Evolutionary conservation across 2,113 vertebrate genomes (phyloP).

Genomic region (Ameiurus melas): DNA sequence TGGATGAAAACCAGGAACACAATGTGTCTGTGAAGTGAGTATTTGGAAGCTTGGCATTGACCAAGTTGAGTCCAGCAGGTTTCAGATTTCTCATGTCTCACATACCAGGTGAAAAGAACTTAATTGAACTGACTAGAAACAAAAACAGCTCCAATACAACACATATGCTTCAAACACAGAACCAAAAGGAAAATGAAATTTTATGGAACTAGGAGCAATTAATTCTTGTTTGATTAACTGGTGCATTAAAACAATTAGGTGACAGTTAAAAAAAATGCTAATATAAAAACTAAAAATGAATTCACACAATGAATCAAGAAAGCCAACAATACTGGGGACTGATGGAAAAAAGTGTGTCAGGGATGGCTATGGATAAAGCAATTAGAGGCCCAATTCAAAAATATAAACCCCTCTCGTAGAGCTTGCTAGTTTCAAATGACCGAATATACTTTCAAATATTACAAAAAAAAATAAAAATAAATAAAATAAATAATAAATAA

Average conservation of each 20-base stretch:
- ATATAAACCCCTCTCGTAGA: conserved; percentile 16
- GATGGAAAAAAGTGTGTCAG: background rate
- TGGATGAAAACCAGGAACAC: conserved; percentile 12
- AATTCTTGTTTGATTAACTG: background rate
- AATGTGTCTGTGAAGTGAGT: conserved; percentile 24
- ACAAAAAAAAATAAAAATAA: too few relatives aligned
- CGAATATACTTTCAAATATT: background rate
- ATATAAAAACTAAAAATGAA: background rate
- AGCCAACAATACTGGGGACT: conserved; percentile 9
- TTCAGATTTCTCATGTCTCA: conserved; percentile 2
- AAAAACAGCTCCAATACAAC: background rate
- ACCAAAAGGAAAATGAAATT: background rate
- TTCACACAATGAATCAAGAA: background rate
- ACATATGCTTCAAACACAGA: background rate
- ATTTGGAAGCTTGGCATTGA: background rate
- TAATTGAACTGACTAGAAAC: background rate
- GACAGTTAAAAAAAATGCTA: background rate
- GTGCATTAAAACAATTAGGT: conserved; percentile 15
- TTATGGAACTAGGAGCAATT: background rate
- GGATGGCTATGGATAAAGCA: conserved; percentile 23
- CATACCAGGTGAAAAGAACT: background rate
- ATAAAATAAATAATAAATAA: too few relatives aligned
- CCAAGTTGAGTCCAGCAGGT: conserved; percentile 1
- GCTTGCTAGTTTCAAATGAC: background rate
- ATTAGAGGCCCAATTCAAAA: conserved; percentile 36